Base-by-base conservation (phyloP, 2,797 vertebrate genomes). In the Arremon brunneinucha region DNA sequence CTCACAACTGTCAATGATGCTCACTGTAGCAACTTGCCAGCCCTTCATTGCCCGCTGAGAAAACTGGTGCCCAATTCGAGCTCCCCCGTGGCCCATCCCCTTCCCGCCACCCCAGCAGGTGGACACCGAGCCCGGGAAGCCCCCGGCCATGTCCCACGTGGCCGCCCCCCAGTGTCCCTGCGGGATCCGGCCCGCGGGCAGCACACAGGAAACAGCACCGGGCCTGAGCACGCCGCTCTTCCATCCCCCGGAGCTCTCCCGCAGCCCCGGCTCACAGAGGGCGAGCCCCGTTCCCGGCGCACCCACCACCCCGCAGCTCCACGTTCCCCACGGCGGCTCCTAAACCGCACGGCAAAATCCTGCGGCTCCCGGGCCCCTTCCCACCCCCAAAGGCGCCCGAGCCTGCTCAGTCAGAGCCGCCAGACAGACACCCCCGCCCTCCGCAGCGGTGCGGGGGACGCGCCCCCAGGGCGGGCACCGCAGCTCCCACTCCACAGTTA, bases 41-140 rank as follows among this genome's bases (percentile, higher is more conserved):
- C 10, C 22, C 22, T 59, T 56, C 23, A 2, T 0, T 23, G 44
- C 8, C 15, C 1, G 12, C 0, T 7, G n/a, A 62, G 15, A 35
- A 16, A 23, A 34, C 0, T 0, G 43, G 5, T 15, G 30, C 44
- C 19, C 76, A 20, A 8, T 3, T 4, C 22, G 28, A 27, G 50
- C 5, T 65, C 17, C 15, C 30, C 52, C 34, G 12, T 1, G 22
- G 30, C 34, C 30, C 46, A 41, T 9, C 15, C 37, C 46, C 26
- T 22, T 59, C 52, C 30, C 59, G 44, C 30, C 39, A 11, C 59
- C 20, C 44, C 80, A 32, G 79, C 44, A 64, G 65, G 72, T 59
- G 39, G 41, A 23, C 52, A 23, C 44, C 2, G 27, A 32, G 32
- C 9, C 79, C 30, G 8, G 57, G 72, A 57, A 57, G 28, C 8